Percentiles rank a stretch among this genome's conserved stretches.
Conservation (phyloP, 2,888 invertebrate species). For the Brassicogethes aeneus region DNA sequence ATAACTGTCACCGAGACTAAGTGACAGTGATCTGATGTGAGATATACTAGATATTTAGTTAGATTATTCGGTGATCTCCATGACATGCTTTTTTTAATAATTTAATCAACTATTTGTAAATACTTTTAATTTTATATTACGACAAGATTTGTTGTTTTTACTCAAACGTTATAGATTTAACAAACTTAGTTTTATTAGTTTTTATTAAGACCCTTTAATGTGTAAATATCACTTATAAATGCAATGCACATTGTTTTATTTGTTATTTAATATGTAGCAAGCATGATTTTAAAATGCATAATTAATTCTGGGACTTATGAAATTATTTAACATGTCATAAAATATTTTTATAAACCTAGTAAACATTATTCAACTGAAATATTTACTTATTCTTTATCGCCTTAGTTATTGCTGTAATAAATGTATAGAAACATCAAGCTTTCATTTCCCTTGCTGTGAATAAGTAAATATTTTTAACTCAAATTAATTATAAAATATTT, state of each 20-base stretch:
- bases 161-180: not conserved
- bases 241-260: constrained; percentile 31
- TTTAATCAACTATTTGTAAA: constrained; percentile 16
- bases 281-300: constrained; percentile 20
- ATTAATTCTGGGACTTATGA: not conserved
- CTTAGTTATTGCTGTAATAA: no score
- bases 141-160: not conserved
- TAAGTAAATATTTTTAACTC: no score
- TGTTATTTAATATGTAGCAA: constrained; percentile 36
- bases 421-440: no score
- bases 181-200: not conserved
- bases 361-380: no score
- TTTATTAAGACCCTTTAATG: constrained; percentile 7
- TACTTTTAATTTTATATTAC: constrained; percentile 7
- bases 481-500: no score
- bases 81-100: constrained; percentile 29
- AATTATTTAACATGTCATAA: no score
- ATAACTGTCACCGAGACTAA: not conserved
- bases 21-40: constrained; percentile 30
- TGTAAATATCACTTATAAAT: constrained; percentile 23
- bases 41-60: constrained; percentile 27
- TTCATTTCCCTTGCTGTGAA: no score
- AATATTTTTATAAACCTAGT: no score
- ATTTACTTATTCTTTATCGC: no score
- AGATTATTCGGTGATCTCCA: constrained; percentile 35